Conservation (phyloP, 2,113 vertebrate genomes). For the Saccopteryx bilineata region DNA sequence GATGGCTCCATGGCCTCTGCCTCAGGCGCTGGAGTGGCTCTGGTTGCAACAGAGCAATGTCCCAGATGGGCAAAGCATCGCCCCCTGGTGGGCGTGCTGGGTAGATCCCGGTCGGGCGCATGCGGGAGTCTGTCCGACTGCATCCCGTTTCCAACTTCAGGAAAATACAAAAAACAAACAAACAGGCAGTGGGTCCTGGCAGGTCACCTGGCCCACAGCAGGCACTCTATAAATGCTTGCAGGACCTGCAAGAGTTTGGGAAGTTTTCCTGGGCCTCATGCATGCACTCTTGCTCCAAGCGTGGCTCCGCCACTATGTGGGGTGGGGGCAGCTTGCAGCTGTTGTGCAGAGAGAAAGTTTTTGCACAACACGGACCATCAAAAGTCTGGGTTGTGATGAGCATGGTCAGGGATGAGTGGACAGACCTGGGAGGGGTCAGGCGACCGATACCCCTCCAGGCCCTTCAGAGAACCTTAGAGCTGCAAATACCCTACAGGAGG, state of each 20-base stretch:
- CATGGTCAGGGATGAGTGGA: too few relatives aligned
- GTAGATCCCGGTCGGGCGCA: too few relatives aligned
- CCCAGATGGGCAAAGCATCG: too few relatives aligned
- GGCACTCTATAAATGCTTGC: not conserved
- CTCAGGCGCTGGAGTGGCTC: too few relatives aligned
- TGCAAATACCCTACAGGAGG: not conserved
- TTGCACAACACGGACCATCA: rapidly evolving
- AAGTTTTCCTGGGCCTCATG: rapidly evolving
- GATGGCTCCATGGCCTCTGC: too few relatives aligned
- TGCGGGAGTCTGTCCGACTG: too few relatives aligned
- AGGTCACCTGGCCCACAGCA: not conserved
- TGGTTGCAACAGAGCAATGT: too few relatives aligned
- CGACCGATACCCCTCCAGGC: not conserved
- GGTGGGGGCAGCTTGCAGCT: rapidly evolving
- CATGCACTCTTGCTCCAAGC: not conserved
- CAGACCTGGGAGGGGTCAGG: not conserved
- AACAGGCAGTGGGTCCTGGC: not conserved
- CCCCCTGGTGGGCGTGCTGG: too few relatives aligned
- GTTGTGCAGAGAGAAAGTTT: not conserved
- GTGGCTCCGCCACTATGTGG: rapidly evolving
- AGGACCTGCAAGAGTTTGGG: too few relatives aligned
- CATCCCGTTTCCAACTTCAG: too few relatives aligned
- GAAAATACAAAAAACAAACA: too few relatives aligned
- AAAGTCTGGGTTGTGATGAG: not conserved
- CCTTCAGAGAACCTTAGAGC: not conserved